A percentile compares a stretch with the other conserved stretches of the same genome.
Evolutionary conservation across 1,140 invertebrate genomes (phyloP).

Genomic region (Drosophila kurseongensis): DNA sequence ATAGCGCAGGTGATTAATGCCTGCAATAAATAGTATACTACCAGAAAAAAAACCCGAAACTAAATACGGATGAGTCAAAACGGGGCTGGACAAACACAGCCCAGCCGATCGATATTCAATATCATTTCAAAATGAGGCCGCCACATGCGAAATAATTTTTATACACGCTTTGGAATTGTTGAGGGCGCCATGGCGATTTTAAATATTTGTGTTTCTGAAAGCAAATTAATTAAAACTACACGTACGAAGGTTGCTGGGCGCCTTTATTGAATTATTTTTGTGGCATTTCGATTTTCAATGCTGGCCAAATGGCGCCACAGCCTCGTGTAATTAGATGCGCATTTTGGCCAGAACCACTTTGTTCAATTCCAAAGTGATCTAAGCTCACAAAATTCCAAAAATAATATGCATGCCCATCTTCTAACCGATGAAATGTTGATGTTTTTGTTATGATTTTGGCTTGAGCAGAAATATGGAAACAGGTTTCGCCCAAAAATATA

Average conservation of each 20-base stretch:
- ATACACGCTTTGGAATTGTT: constrained; percentile 43
- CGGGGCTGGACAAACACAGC: constrained; percentile 46
- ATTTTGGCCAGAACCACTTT: constrained; percentile 34
- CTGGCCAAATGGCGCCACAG: constrained; percentile 56
- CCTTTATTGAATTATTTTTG: constrained; percentile 52
- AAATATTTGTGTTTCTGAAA: constrained; percentile 59
- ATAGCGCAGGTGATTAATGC: constrained; percentile 67
- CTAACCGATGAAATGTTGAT: constrained; percentile 22
- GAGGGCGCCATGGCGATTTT: constrained; percentile 20
- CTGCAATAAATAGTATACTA: constrained; percentile 49
- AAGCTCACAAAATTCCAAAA: constrained; percentile 55
- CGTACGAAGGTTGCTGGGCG: constrained; percentile 63
- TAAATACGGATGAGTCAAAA: constrained; percentile 65
- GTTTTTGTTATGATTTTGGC: constrained; percentile 51
- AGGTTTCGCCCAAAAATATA: constrained; percentile 38
- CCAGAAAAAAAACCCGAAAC: constrained; percentile 67
- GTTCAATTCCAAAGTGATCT: constrained; percentile 49
- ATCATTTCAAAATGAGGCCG: constrained; percentile 58
- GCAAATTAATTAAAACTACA: constrained; percentile 80
- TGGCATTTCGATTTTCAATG: constrained; percentile 35
- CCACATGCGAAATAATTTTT: constrained; percentile 66
- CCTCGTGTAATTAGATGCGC: constrained; percentile 69
- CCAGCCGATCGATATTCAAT: constrained; percentile 72
- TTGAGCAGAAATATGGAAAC: constrained; percentile 51
- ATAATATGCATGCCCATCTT: constrained; percentile 38